These are phyloP conservation scores for Salmo trutta DNA, from an alignment of 2,797 vertebrate species.

Conservation along the genomic window DNA sequence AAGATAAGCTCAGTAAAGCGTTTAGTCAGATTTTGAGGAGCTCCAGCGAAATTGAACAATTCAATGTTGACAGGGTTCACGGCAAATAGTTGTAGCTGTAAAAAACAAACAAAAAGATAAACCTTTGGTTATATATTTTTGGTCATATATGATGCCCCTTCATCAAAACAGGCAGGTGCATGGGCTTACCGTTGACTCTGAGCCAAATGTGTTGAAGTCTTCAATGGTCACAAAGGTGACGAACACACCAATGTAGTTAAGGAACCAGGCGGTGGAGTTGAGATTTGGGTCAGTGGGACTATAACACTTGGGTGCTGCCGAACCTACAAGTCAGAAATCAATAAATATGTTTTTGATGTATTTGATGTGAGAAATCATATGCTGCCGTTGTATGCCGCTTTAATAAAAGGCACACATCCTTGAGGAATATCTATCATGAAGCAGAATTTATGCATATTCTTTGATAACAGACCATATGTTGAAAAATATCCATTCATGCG, in stretches of 20 bases:
- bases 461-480: too few species aligned
- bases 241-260: conserved; percentile 34
- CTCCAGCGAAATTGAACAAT: conserved; percentile 10
- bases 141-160: not conserved
- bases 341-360: not conserved
- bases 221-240: conserved; percentile 22
- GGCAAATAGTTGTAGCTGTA: conserved; percentile 36
- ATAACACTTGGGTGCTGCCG: conserved; percentile 36
- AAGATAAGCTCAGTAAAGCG: conserved; percentile 31
- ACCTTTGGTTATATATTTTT: not conserved
- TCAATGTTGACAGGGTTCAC: conserved; percentile 32
- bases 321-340: conserved; percentile 19
- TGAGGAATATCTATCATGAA: too few species aligned
- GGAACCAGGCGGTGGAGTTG: conserved; percentile 46
- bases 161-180: not conserved
- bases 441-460: too few species aligned
- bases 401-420: too few species aligned
- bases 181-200: conserved; percentile 15
- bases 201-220: conserved; percentile 35
- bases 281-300: conserved; percentile 4
- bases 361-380: too few species aligned
- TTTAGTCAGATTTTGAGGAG: conserved; percentile 1
- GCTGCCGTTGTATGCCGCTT: too few species aligned
- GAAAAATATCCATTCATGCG: too few species aligned
- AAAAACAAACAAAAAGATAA: not conserved